These are phyloP conservation scores for Rhinoraja longicauda DNA, from an alignment of 2,797 vertebrate species.

Conservation along the genomic window DNA sequence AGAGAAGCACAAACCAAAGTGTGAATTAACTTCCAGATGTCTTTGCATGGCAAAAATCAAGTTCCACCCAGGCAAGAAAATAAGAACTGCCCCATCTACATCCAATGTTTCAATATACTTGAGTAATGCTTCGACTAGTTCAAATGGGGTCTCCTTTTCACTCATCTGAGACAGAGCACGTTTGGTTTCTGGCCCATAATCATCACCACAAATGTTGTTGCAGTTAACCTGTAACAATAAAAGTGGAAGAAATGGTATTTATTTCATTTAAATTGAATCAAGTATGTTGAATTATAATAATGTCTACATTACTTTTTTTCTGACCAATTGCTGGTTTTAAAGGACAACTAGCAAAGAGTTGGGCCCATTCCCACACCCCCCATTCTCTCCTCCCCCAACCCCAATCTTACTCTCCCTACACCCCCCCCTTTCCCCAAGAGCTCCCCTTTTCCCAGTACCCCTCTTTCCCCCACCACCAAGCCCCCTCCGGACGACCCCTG, in stretches of 20 bases:
- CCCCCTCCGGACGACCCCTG: too few species aligned
- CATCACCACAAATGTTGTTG: conserved; percentile 73
- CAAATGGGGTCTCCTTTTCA: conserved; percentile 89
- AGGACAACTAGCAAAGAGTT: too few species aligned
- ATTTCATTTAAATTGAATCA: too few species aligned
- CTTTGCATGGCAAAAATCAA: conserved; percentile 93
- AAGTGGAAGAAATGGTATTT: too few species aligned
- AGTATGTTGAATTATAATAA: neutral
- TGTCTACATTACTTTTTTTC: neutral
- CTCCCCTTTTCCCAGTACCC: too few species aligned
- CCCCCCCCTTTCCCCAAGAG: too few species aligned
- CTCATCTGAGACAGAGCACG: conserved; percentile 78
- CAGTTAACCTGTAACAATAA: conserved; percentile 76
- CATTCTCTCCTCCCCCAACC: too few species aligned
- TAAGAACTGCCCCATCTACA: conserved; percentile 76
- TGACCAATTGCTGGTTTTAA: neutral
- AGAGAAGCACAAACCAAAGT: conserved; percentile 68
- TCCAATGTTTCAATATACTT: conserved; percentile 83
- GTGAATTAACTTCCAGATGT: conserved; percentile 81
- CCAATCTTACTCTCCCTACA: too few species aligned
- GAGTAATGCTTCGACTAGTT: conserved; percentile 86
- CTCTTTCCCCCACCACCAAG: too few species aligned
- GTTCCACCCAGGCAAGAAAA: conserved; percentile 95
- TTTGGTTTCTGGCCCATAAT: conserved; percentile 78
- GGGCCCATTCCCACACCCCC: too few species aligned